Conservation (phyloP, 2,113 vertebrate genomes). For the Solea solea region DNA sequence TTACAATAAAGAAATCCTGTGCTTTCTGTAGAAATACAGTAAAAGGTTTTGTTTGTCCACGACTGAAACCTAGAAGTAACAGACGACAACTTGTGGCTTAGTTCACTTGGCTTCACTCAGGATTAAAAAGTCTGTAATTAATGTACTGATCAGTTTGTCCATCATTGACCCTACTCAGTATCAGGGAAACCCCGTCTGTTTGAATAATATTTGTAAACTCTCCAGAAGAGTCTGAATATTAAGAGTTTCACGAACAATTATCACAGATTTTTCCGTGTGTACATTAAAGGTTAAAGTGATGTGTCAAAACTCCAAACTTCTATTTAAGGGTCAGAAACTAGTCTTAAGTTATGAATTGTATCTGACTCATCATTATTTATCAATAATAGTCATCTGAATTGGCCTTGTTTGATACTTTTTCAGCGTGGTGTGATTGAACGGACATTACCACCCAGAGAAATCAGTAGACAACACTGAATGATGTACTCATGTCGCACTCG, state of each 20-base stretch:
- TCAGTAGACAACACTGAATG: background rate
- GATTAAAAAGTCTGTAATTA: background rate
- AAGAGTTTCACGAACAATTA: too few relatives aligned
- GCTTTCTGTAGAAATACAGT: too few relatives aligned
- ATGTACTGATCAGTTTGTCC: background rate
- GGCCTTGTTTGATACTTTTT: too few relatives aligned
- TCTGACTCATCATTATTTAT: too few relatives aligned
- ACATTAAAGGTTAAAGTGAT: background rate
- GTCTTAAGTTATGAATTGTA: too few relatives aligned
- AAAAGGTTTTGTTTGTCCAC: background rate
- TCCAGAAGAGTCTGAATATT: background rate
- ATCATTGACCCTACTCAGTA: background rate
- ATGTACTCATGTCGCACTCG: rapidly evolving
- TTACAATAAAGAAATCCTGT: background rate
- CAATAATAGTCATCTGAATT: background rate
- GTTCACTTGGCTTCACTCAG: too few relatives aligned
- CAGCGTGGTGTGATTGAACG: background rate
- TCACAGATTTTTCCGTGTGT: background rate
- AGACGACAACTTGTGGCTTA: too few relatives aligned
- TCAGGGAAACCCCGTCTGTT: background rate
- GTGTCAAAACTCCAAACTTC: background rate
- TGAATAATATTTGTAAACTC: background rate
- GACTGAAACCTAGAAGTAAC: constrained; percentile 5
- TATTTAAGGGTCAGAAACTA: background rate
- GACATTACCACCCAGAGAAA: background rate